Conservation (phyloP, 2,888 invertebrate genomes). For the Hololepta plana region DNA sequence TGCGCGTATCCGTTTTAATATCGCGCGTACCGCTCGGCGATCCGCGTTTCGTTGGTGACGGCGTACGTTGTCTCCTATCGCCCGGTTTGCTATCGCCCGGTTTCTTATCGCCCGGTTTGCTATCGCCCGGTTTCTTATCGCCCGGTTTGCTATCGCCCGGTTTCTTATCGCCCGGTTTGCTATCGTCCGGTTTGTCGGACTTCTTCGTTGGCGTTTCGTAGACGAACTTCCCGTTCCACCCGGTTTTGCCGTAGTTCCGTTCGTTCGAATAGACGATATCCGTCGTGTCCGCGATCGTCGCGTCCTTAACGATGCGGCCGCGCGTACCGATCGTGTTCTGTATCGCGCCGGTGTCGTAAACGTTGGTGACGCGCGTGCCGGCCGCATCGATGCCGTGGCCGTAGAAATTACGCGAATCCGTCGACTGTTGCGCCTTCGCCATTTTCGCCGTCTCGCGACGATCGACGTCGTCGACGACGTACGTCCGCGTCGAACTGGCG, state of each 20-base stretch:
- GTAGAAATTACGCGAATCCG: constrained; percentile 20
- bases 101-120: constrained; percentile 3
- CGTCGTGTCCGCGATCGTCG: constrained; percentile 25
- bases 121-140: constrained; percentile 4
- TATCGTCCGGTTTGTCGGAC: constrained; percentile 5
- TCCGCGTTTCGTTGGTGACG: constrained; percentile 6
- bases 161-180: constrained; percentile 3
- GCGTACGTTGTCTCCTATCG: constrained; percentile 2
- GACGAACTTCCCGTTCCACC: constrained; percentile 25
- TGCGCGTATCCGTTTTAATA: constrained; percentile 6
- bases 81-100: constrained; percentile 3
- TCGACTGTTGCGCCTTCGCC: constrained; percentile 14
- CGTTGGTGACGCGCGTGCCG: constrained; percentile 18
- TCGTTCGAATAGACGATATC: constrained; percentile 24
- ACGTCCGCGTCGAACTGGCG: not conserved
- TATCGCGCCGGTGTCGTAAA: constrained; percentile 22
- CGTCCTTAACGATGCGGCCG: constrained; percentile 31
- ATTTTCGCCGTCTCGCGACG: constrained; percentile 16
- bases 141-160: constrained; percentile 3
- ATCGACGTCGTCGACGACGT: constrained; percentile 13
- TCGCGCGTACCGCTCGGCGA: constrained; percentile 6
- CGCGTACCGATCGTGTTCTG: constrained; percentile 25
- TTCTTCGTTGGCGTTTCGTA: constrained; percentile 17
- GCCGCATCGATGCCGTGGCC: constrained; percentile 20
- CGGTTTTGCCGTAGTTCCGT: constrained; percentile 24